Evolutionary conservation across 92 coral and sea anemone genomes (phyloP).

Genomic region (Porites cylindrica): DNA sequence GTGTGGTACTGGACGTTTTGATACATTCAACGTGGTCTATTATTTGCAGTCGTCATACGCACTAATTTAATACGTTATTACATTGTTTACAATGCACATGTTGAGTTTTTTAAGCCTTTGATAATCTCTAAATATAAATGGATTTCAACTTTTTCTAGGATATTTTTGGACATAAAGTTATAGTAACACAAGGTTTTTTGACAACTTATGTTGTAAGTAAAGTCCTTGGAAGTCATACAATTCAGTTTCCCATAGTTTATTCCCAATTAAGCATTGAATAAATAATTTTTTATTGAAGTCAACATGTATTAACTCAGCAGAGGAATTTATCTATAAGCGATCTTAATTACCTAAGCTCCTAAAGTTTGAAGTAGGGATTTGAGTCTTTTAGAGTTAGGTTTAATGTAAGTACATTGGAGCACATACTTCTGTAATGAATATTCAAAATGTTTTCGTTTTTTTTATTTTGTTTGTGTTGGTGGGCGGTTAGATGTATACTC

Average conservation of each 20-base stretch:
- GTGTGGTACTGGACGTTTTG: too few species aligned
- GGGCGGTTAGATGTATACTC: background rate
- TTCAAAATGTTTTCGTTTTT: background rate
- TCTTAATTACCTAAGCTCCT: background rate
- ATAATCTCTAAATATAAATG: background rate
- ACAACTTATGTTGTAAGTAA: background rate
- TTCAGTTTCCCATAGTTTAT: background rate
- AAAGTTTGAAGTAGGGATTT: too few species aligned
- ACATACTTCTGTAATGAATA: background rate
- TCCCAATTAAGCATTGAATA: background rate
- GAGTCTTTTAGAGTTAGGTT: constrained; percentile 8
- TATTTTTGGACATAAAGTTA: constrained; percentile 5
- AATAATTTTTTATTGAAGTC: background rate
- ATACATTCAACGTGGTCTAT: background rate
- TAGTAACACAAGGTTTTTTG: background rate
- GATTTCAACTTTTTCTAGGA: constrained; percentile 18
- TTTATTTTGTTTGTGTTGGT: background rate
- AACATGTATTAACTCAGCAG: background rate
- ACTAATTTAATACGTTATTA: constrained; percentile 10
- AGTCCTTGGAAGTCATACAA: background rate
- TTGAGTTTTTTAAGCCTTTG: constrained; percentile 1
- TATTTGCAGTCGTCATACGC: constrained; percentile 20
- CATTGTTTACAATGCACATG: constrained; percentile 20
- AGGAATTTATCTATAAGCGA: background rate
- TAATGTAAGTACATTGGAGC: background rate